These are phyloP conservation scores for Neogobius melanostomus DNA, from an alignment of 2,113 vertebrate species.

Conservation along the genomic window DNA sequence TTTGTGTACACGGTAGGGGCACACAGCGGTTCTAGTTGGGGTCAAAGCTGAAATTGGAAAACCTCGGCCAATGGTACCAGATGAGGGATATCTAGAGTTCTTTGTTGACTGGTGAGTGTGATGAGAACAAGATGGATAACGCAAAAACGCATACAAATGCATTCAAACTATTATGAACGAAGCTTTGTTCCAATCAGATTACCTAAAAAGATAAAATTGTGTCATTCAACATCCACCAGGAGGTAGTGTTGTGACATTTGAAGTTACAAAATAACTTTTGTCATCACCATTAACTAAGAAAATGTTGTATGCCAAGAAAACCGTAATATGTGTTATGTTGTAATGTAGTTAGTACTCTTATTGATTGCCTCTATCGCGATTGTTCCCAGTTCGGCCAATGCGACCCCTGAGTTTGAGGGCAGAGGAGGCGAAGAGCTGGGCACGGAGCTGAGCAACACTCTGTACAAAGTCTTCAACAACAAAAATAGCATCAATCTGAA, in stretches of 20 bases:
- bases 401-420: slow-evolving; percentile 95
- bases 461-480: slow-evolving; percentile 91
- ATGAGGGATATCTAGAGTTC: slow-evolving; percentile 94
- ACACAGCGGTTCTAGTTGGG: slow-evolving; percentile 92
- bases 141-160: too few relatives aligned
- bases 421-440: slow-evolving; percentile 95
- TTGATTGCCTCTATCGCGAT: not conserved
- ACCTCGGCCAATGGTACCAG: slow-evolving; percentile 84
- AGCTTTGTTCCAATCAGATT: too few relatives aligned
- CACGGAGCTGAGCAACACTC: slow-evolving; percentile 86
- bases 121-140: too few relatives aligned
- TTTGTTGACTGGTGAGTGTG: slow-evolving; percentile 90
- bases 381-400: slow-evolving; percentile 87
- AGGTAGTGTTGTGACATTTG: slow-evolving; percentile 34
- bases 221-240: slow-evolving; percentile 39
- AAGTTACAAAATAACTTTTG: not conserved
- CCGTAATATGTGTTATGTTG: too few relatives aligned
- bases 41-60: slow-evolving; percentile 94
- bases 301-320: too few relatives aligned
- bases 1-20: slow-evolving; percentile 77
- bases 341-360: too few relatives aligned
- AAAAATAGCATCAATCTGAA: slow-evolving; percentile 82
- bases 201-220: not conserved
- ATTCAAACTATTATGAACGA: too few relatives aligned
- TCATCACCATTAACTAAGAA: not conserved